These are phyloP conservation scores for Varanus komodoensis DNA, from an alignment of 2,113 vertebrate genomes.

Conservation along the genomic window DNA sequence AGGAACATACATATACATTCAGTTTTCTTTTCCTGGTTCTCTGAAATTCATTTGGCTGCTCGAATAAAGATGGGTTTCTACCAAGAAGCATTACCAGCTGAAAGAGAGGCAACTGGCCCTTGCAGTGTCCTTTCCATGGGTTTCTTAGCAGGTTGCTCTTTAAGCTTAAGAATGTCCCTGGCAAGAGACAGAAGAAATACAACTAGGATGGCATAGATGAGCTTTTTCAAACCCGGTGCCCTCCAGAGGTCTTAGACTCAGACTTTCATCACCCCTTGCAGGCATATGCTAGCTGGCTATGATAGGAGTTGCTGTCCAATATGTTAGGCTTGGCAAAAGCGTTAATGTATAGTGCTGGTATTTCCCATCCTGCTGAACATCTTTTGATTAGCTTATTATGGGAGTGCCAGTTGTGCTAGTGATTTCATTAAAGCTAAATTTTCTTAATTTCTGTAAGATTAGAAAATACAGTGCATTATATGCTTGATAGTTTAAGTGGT, in stretches of 20 bases:
- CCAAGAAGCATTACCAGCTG: not conserved
- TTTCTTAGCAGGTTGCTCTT: not conserved
- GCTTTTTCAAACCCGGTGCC: not conserved
- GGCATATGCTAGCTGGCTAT: not conserved
- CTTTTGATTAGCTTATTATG: not conserved
- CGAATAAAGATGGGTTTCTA: not conserved
- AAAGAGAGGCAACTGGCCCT: not conserved
- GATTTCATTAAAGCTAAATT: not conserved
- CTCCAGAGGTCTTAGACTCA: not conserved
- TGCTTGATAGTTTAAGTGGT: not conserved
- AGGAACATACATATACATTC: not conserved
- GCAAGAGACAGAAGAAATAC: not conserved
- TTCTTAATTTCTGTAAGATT: not conserved
- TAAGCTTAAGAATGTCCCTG: too few relatives aligned
- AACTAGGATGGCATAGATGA: not conserved
- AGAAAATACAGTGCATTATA: not conserved
- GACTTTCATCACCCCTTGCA: not conserved
- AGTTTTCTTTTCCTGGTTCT: not conserved
- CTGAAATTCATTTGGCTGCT: not conserved
- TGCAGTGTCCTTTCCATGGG: not conserved
- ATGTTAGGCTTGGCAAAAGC: not conserved
- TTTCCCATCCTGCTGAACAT: not conserved
- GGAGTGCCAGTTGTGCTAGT: not conserved
- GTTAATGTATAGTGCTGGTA: not conserved
- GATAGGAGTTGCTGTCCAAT: not conserved